phyloP scores from a whole-genome alignment of 2,797 vertebrate species.

The Enteromius unitaeniatus region DNA sequence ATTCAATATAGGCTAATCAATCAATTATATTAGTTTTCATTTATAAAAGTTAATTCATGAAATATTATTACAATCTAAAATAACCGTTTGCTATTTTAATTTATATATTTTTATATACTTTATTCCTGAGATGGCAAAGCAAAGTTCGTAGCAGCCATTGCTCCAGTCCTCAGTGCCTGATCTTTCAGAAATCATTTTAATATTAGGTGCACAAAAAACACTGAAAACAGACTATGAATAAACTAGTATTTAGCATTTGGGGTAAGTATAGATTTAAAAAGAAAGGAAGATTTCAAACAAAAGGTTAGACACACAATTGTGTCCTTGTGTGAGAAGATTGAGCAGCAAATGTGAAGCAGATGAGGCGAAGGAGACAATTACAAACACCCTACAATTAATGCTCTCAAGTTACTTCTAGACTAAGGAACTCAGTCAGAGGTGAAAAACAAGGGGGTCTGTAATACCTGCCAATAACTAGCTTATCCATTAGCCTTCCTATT shows the following conservation, averaged over 20 bases:
- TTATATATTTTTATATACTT: neutral
- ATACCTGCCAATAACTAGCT: neutral
- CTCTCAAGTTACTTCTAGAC: constrained; percentile 47
- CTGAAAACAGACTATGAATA: neutral
- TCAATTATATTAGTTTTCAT: neutral
- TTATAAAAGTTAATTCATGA: neutral
- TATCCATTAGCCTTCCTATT: neutral
- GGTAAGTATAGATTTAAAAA: neutral
- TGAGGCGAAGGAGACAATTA: constrained; percentile 11
- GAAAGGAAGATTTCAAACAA: neutral
- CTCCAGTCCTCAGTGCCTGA: neutral
- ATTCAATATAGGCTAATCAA: neutral
- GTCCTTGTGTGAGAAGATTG: constrained; percentile 20
- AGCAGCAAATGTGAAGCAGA: constrained; percentile 39
- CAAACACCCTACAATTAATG: constrained; percentile 14
- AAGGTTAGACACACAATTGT: constrained; percentile 5
- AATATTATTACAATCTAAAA: neutral
- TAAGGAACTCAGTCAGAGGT: constrained; percentile 7
- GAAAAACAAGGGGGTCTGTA: constrained; percentile 32
- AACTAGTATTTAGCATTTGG: neutral
- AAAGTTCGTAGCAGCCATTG: neutral
- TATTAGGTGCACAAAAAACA: neutral
- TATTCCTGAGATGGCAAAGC: neutral
- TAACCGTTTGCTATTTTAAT: neutral
- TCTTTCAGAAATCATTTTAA: neutral